phyloP scores from a whole-genome alignment of 2,113 vertebrate genomes.

The Cyphomyrus discorhynchus region DNA sequence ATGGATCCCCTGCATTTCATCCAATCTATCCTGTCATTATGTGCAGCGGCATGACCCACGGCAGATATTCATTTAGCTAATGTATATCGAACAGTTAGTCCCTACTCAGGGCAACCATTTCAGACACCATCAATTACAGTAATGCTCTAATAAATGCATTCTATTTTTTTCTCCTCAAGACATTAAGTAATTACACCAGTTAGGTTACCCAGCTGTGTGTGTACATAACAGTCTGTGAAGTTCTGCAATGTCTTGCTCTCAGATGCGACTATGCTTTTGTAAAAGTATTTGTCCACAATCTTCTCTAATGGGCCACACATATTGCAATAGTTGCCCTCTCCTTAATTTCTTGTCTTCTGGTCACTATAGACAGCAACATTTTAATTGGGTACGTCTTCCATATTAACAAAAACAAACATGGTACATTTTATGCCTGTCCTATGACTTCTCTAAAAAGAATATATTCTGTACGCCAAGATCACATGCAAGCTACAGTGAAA shows the following conservation, averaged over 20 bases:
- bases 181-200: not conserved
- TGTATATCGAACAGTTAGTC: slow-evolving; percentile 5
- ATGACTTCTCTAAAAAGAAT: not conserved
- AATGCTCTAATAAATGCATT: slow-evolving; percentile 1
- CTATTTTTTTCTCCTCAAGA: not conserved
- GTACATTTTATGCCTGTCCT: not conserved
- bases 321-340: not conserved
- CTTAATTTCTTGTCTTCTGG: not conserved
- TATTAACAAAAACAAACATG: not conserved
- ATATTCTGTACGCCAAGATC: not conserved
- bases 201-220: not conserved
- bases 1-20: not conserved
- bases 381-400: not conserved
- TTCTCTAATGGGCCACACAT: not conserved
- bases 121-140: slow-evolving; percentile 7
- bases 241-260: not conserved
- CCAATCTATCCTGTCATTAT: not conserved
- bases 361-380: not conserved
- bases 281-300: not conserved
- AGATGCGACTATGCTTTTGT: not conserved
- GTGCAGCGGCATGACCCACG: not conserved
- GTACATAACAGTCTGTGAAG: not conserved
- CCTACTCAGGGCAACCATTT: not conserved
- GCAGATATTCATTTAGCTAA: slow-evolving; percentile 13
- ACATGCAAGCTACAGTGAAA: not conserved